A percentile compares a stretch with the other conserved stretches of the same genome.
These are phyloP conservation scores for Drosophila kanapiae DNA, from an alignment of 1,140 invertebrate species.

Conservation along the genomic window DNA sequence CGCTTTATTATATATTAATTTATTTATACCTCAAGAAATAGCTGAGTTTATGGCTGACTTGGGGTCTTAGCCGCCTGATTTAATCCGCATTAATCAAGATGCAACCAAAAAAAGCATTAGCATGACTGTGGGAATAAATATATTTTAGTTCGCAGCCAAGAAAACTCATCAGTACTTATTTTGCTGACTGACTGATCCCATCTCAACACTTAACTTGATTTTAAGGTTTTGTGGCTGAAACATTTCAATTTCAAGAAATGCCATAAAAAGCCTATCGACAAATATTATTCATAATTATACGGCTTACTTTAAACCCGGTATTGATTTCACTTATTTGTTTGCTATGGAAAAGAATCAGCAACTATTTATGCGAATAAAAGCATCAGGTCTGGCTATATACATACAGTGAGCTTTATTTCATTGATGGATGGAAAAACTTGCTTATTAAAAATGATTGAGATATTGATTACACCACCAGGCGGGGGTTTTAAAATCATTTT, in stretches of 20 bases:
- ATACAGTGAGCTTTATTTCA: not conserved
- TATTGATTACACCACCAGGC: slow-evolving; percentile 13
- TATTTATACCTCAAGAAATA: not conserved
- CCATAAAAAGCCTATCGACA: no score
- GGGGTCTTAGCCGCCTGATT: not conserved
- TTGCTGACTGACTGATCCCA: no score
- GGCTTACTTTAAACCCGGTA: not conserved
- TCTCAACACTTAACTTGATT: no score
- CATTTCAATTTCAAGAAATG: no score
- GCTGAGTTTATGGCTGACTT: not conserved
- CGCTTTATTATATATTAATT: not conserved
- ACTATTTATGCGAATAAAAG: not conserved
- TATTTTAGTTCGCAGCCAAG: not conserved
- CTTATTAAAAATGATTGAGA: slow-evolving; percentile 28
- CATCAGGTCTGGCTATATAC: not conserved
- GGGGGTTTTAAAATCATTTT: slow-evolving; percentile 2
- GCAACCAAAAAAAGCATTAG: not conserved
- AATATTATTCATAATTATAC: not conserved
- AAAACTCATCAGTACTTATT: no score
- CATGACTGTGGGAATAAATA: not conserved
- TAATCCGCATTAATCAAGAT: not conserved
- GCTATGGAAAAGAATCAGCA: not conserved
- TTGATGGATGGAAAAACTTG: slow-evolving; percentile 5
- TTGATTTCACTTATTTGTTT: not conserved
- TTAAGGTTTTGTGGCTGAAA: no score